phyloP scores from a whole-genome alignment of 2,113 vertebrate species.

The Nasalis larvatus region DNA sequence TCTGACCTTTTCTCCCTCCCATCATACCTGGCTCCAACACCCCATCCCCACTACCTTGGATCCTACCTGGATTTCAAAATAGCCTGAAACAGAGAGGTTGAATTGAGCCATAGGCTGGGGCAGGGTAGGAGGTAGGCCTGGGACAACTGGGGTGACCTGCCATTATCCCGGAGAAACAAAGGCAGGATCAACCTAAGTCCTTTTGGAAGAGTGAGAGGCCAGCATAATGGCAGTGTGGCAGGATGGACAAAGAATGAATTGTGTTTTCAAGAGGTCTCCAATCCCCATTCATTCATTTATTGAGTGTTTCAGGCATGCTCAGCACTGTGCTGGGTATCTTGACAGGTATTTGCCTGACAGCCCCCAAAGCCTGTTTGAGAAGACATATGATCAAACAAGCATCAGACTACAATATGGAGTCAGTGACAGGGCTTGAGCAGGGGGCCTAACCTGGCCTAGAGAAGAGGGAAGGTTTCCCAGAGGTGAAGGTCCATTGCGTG shows the following conservation, averaged over 20 bases:
- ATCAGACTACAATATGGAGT: not conserved
- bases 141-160: not conserved
- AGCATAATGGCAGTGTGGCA: not conserved
- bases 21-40: not conserved
- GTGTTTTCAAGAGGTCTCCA: not conserved
- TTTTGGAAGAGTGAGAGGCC: not conserved
- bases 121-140: not conserved
- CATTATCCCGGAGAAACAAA: not conserved
- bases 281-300: not conserved
- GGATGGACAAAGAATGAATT: not conserved
- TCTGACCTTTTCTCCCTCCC: not conserved
- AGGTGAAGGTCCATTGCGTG: not conserved
- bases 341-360: not conserved
- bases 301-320: not conserved
- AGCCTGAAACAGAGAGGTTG: not conserved
- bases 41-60: not conserved
- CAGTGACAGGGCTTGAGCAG: not conserved
- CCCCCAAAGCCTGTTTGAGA: not conserved
- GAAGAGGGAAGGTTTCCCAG: not conserved
- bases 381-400: not conserved
- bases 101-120: not conserved
- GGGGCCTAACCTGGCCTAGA: not conserved
- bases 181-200: not conserved
- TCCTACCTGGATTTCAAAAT: not conserved
- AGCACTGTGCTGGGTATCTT: not conserved